These are phyloP conservation scores for Gavia stellata DNA, from an alignment of 2,113 vertebrate genomes.

Conservation along the genomic window DNA sequence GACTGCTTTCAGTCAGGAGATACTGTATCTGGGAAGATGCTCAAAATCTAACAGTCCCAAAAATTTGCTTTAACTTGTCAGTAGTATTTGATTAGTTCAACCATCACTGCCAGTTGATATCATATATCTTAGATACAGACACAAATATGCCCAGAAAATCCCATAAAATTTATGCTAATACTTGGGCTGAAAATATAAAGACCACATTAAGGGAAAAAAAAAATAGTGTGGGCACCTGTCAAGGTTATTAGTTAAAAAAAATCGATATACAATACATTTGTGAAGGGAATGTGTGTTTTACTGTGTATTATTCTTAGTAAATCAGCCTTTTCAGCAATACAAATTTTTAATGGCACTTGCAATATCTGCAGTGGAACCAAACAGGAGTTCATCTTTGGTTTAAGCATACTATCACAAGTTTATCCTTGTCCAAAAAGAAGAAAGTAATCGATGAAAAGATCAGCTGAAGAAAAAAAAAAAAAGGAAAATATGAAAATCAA, in stretches of 20 bases:
- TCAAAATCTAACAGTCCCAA: constrained; percentile 61
- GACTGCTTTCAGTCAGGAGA: constrained; percentile 56
- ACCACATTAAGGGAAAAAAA: constrained; percentile 25
- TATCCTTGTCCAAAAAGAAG: not conserved
- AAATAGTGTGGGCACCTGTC: not conserved
- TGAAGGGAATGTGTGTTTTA: not conserved
- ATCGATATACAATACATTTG: constrained; percentile 11
- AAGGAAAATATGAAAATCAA: not conserved
- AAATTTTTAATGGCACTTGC: not conserved
- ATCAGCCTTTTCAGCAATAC: not conserved
- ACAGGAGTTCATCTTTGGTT: not conserved
- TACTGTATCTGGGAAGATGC: constrained; percentile 56
- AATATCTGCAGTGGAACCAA: not conserved
- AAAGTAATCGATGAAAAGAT: not conserved
- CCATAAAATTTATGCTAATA: constrained; percentile 60
- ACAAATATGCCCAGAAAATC: constrained; percentile 60
- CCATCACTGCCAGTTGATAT: constrained; percentile 50
- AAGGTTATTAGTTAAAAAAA: constrained; percentile 39
- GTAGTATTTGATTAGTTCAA: constrained; percentile 52
- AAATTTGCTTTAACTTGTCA: constrained; percentile 57
- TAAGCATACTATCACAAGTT: not conserved
- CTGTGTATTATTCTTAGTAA: not conserved
- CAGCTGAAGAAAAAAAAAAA: not conserved
- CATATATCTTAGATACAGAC: constrained; percentile 51
- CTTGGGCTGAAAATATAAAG: constrained; percentile 41